A percentile compares a stretch with the other conserved stretches of the same genome.
These are phyloP conservation scores for Sabatieria punctata DNA, from an alignment of 2,888 invertebrate species.

Conservation along the genomic window DNA sequence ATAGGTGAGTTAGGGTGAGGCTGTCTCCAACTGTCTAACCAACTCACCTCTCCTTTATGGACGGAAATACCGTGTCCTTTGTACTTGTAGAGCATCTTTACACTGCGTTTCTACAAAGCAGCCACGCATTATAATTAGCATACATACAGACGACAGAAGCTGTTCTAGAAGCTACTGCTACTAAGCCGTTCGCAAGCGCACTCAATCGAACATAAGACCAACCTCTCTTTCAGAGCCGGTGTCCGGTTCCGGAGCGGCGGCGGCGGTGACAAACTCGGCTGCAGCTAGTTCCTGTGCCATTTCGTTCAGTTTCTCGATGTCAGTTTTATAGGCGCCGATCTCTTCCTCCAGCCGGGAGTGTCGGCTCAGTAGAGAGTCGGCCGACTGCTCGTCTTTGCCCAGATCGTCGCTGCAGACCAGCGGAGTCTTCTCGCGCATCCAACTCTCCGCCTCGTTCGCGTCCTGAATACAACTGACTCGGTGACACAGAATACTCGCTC, in stretches of 20 bases:
- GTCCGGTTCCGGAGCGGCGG: conserved; percentile 31
- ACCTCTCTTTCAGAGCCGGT: conserved; percentile 59
- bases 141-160: no score
- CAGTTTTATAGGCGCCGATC: conserved; percentile 66
- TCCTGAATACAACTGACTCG: conserved; percentile 39
- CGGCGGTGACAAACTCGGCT: conserved; percentile 22
- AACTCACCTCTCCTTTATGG: conserved; percentile 63
- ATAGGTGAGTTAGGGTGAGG: no score
- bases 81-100: conserved; percentile 60
- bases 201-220: no score
- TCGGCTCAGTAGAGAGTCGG: conserved; percentile 22
- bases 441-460: conserved; percentile 91
- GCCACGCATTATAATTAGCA: no score
- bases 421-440: conserved; percentile 87
- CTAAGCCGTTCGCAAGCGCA: no score
- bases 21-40: no score
- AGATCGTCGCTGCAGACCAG: conserved; percentile 72
- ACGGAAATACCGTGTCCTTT: conserved; percentile 78
- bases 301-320: conserved; percentile 43
- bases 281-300: conserved; percentile 28
- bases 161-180: no score
- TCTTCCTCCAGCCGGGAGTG: conserved; percentile 74
- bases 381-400: conserved; percentile 43
- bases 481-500: no score
- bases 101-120: no score